Evolutionary conservation across 2,113 vertebrate species (phyloP).

Genomic region (Bubalus kerabau): DNA sequence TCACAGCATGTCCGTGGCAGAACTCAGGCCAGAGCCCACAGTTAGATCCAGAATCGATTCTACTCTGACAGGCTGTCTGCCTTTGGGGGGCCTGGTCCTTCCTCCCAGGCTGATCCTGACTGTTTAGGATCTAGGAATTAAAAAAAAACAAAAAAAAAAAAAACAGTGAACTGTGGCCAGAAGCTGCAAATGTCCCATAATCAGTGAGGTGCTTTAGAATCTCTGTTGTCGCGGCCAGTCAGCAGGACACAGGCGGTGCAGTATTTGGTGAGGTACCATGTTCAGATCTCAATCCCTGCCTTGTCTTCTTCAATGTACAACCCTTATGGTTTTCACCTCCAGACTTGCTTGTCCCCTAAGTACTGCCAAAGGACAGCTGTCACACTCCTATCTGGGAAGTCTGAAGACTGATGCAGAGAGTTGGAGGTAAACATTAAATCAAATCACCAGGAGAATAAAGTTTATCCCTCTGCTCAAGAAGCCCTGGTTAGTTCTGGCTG

Average conservation of each 20-base stretch:
- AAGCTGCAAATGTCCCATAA: no score
- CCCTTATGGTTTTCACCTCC: background rate
- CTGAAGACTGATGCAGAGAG: background rate
- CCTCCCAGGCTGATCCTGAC: background rate
- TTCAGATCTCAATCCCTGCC: background rate
- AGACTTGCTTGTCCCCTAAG: background rate
- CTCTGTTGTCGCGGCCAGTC: accelerated
- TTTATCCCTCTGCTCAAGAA: background rate
- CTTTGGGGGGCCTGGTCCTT: background rate
- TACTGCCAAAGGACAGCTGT: background rate
- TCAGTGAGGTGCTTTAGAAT: background rate
- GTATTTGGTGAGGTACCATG: no score
- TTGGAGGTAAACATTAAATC: background rate
- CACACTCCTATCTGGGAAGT: background rate
- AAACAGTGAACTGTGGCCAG: background rate
- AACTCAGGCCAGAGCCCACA: background rate
- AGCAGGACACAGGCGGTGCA: accelerated
- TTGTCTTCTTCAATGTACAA: background rate
- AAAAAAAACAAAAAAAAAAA: no score
- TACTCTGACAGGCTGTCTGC: background rate
- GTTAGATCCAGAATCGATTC: background rate
- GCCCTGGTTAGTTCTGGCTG: background rate
- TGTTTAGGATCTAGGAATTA: background rate
- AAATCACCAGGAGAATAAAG: background rate
- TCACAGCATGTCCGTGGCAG: background rate